Base-by-base conservation (phyloP, 2,888 invertebrate species). In the Drosophila putrida region DNA sequence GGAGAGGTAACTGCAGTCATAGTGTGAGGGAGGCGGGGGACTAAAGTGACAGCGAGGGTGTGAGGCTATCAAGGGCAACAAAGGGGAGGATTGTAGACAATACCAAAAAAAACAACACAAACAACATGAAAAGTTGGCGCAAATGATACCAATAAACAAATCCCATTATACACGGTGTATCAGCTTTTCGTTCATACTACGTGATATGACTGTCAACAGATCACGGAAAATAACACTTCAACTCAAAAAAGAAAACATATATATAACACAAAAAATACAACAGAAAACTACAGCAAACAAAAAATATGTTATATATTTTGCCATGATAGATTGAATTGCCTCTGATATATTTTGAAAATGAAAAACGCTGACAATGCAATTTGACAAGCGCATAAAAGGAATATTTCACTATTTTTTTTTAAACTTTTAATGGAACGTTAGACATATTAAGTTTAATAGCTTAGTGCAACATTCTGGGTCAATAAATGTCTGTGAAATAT, bases 81-180 rank as follows among this genome's bases (percentile, higher is more conserved):
- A 43, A 43, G 43, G 43, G 50, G 53, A 25, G 60, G 44, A 78
- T 50, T 62, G 71, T 43, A 58, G 54, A 74, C 58, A 64, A 41
- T 28, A n/a, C 9, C 15, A 11, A 39, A 41, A 27, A 28, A 27
- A 28, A 50, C 13, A 15, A 46, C 13, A 50, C 4, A 11, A 33
- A 49, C 31, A 20, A 43, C 33, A 62, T 8, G 11, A 61, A 64
- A 69, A 71, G 68, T 82, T 89, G 78, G 77, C 80, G 80, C 90
- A 91, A 91, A 90, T 91, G 90, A 90, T 90, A 90, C 90, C 91
- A 91, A 91, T 91, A 90, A 90, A 90, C 91, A 90, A 90, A 91
- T 90, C 90, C 90, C 88, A 91, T 91, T 90, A 90, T 91, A 91
- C 89, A 91, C 90, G 90, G 85, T 80, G 88, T 90, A 90, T 90